Percentiles rank a stretch among this genome's conserved stretches.
Conservation (phyloP, 2,888 invertebrate genomes). For the Andrena bicolor region DNA sequence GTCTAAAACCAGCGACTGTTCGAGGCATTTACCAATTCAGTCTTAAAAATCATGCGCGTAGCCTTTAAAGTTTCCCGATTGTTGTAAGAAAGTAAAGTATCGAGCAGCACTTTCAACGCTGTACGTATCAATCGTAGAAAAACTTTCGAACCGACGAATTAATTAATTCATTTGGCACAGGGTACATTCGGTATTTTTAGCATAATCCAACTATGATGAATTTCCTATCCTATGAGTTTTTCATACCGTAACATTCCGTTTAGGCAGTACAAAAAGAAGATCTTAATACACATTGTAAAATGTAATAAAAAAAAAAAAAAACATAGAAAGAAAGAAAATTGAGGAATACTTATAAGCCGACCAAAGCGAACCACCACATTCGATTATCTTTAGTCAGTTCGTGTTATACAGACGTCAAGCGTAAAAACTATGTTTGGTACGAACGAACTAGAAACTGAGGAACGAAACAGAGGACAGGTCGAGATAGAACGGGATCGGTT, state of each 20-base stretch:
- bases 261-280: slow-evolving; percentile 68
- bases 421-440: slow-evolving; percentile 36
- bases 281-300: slow-evolving; percentile 54
- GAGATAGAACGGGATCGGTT: slow-evolving; percentile 34
- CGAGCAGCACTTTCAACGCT: slow-evolving; percentile 55
- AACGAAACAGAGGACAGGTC: slow-evolving; percentile 4
- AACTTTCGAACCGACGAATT: slow-evolving; percentile 48
- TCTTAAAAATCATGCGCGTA: slow-evolving; percentile 71
- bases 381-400: slow-evolving; percentile 74
- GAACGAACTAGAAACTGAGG: slow-evolving; percentile 16
- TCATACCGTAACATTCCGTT: slow-evolving; percentile 71
- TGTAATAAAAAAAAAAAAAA: slow-evolving; percentile 56
- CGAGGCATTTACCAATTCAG: slow-evolving; percentile 70
- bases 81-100: slow-evolving; percentile 60
- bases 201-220: slow-evolving; percentile 79
- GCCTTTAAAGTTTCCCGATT: slow-evolving; percentile 55
- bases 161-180: slow-evolving; percentile 82
- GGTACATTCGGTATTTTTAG: slow-evolving; percentile 79
- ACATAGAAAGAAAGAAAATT: slow-evolving; percentile 59
- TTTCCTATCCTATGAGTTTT: slow-evolving; percentile 77
- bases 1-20: slow-evolving; percentile 71
- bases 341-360: slow-evolving; percentile 70
- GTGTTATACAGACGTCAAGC: slow-evolving; percentile 24
- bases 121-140: slow-evolving; percentile 44
- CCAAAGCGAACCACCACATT: slow-evolving; percentile 79